Base-by-base conservation (phyloP, 2,113 vertebrate species). In the Oceanodroma tethys region DNA sequence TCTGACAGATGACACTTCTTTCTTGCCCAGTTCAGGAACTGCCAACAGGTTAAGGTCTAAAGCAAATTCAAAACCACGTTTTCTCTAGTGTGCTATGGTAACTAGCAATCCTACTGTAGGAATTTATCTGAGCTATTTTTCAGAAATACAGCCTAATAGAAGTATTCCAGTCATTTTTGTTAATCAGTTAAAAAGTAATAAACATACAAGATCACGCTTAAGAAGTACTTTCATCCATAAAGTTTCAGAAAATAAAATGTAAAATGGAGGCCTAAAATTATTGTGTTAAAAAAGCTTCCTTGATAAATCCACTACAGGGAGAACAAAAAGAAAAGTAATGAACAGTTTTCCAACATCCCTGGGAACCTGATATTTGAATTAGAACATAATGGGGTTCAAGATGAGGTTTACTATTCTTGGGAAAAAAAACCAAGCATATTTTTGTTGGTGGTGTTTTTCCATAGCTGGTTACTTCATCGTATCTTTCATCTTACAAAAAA, bases 11-110 rank as follows among this genome's bases (percentile, higher is more conserved):
- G 73, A 92, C 65, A 79, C 43, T 59, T 90, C 63, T 67, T 76
- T 89, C 53, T 79, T 65, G 60, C 40, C 72, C 83, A 75, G 43
- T 73, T 88, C 86, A 81, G 63, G 48, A 95, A 60, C 38, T 86
- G 94, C 43, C 65, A 93, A 84, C 55, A 94, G 76, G 76, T 86
- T 94, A 91, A 79, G 26, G 53, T 94, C 55, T 82, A 89, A 95
- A 96, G 53, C 26, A 86, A 93, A 94, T 88, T 73, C 25, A 93
- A 87, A 88, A 42, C 50, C 25, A 55, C 56, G 22, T 48, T 78
- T 67, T 68, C 23, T 76, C 63, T 67, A 48, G 23, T 23, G 26
- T 59, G 21, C 55, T 87, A 67, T 13, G 17, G 52, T 27, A 72
- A 81, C 52, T 6, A 52, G 5, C 43, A 89, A 43, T 59, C 16